Conservation (phyloP, 2,113 vertebrate species). For the Odocoileus hemionus region DNA sequence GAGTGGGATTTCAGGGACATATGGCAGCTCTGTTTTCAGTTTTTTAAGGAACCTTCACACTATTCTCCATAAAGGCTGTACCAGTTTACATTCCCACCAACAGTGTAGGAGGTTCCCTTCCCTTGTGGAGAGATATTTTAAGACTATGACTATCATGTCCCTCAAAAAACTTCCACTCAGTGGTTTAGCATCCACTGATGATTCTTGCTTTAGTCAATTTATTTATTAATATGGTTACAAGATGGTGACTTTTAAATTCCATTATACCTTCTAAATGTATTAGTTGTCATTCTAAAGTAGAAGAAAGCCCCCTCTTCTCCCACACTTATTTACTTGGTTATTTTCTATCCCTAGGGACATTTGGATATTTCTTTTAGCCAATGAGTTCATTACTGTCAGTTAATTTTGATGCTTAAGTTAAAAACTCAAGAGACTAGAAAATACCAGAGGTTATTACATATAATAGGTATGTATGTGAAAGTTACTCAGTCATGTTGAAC, state of each 20-base stretch:
- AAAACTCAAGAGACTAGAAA: not conserved
- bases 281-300: not conserved
- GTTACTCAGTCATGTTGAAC: not conserved
- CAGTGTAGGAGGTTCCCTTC: not conserved
- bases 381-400: not conserved
- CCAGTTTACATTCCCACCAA: not conserved
- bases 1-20: not conserved
- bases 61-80: not conserved
- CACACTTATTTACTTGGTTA: not conserved
- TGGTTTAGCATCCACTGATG: not conserved
- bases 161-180: not conserved
- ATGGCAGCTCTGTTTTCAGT: not conserved
- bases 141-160: not conserved
- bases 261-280: not conserved
- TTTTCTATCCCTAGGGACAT: not conserved
- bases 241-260: not conserved
- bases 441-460: not conserved
- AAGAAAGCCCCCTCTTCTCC: not conserved
- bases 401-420: not conserved
- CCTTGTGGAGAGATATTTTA: not conserved
- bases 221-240: not conserved
- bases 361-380: not conserved
- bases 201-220: not conserved
- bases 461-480: not conserved
- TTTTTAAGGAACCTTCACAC: not conserved